Percentiles rank a stretch among this genome's conserved stretches.
phyloP scores from a whole-genome alignment of 2,888 invertebrate species.

The Ethmia dodecea region DNA sequence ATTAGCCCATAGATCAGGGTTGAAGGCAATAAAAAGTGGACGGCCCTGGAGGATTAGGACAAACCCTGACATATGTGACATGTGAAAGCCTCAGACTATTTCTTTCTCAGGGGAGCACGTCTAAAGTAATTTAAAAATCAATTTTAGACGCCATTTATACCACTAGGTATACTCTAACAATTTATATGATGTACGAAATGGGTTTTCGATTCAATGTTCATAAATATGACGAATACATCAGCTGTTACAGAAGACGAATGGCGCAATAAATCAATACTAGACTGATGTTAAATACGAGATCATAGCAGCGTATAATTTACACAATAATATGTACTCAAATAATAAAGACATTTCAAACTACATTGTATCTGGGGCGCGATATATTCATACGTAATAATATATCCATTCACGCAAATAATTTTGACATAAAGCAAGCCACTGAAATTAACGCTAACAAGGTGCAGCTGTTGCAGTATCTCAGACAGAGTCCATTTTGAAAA shows the following conservation, averaged over 20 bases:
- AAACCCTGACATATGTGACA: conserved; percentile 73
- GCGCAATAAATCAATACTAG: conserved; percentile 56
- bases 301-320: conserved; percentile 54
- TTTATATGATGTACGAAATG: conserved; percentile 34
- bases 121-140: conserved; percentile 61
- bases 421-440: conserved; percentile 55
- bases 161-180: conserved; percentile 31
- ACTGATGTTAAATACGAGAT: conserved; percentile 51
- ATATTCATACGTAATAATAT: conserved; percentile 36
- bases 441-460: conserved; percentile 68
- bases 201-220: conserved; percentile 32
- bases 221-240: conserved; percentile 52
- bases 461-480: conserved; percentile 70
- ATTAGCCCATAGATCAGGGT: conserved; percentile 65
- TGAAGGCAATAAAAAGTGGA: conserved; percentile 69
- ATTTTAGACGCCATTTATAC: conserved; percentile 48
- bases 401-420: conserved; percentile 66
- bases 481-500: conserved; percentile 69
- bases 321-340: conserved; percentile 42
- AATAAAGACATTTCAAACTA: conserved; percentile 47
- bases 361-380: conserved; percentile 34
- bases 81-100: conserved; percentile 58
- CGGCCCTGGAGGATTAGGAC: conserved; percentile 66
- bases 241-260: conserved; percentile 48
- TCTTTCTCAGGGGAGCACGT: conserved; percentile 43